These are phyloP conservation scores for Rhinopomastus cyanomelas DNA, from an alignment of 2,113 vertebrate species.

Conservation along the genomic window DNA sequence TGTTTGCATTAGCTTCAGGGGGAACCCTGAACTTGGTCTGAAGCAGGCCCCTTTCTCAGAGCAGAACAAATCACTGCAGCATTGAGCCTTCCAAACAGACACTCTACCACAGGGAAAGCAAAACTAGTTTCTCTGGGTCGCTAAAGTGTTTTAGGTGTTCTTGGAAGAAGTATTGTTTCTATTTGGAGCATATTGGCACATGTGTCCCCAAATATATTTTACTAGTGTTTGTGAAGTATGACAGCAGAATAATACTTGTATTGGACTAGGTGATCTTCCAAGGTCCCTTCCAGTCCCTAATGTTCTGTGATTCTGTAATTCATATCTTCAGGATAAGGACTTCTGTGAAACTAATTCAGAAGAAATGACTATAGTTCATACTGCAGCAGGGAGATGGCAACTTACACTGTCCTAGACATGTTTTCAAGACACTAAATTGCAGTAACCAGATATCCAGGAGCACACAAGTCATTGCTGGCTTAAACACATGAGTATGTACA, in stretches of 20 bases:
- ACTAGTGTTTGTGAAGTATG: slow-evolving; percentile 22
- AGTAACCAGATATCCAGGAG: slow-evolving; percentile 6
- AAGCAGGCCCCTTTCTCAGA: slow-evolving; percentile 26
- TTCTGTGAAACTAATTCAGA: slow-evolving; percentile 53
- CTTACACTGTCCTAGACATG: not conserved
- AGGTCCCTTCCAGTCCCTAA: too few species aligned
- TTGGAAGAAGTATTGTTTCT: not conserved
- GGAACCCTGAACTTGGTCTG: slow-evolving; percentile 9
- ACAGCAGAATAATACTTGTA: slow-evolving; percentile 35
- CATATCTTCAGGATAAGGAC: slow-evolving; percentile 58
- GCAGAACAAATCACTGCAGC: slow-evolving; percentile 22
- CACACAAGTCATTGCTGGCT: not conserved
- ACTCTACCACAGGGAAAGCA: slow-evolving; percentile 36
- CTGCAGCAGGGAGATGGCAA: not conserved
- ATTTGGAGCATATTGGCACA: not conserved
- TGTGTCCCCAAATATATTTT: slow-evolving; percentile 13
- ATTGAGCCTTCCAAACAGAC: slow-evolving; percentile 40
- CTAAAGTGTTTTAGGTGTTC: slow-evolving; percentile 32
- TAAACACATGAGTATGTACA: not conserved
- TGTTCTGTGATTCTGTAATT: too few species aligned
- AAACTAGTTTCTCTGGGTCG: slow-evolving; percentile 45
- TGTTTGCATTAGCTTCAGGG: slow-evolving; percentile 40
- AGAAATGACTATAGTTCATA: slow-evolving; percentile 38
- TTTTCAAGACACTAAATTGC: not conserved
- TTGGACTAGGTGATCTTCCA: too few species aligned